A percentile compares a stretch with the other conserved stretches of the same genome.
Evolutionary conservation across 2,113 vertebrate genomes (phyloP).

Genomic region (Talpa occidentalis): DNA sequence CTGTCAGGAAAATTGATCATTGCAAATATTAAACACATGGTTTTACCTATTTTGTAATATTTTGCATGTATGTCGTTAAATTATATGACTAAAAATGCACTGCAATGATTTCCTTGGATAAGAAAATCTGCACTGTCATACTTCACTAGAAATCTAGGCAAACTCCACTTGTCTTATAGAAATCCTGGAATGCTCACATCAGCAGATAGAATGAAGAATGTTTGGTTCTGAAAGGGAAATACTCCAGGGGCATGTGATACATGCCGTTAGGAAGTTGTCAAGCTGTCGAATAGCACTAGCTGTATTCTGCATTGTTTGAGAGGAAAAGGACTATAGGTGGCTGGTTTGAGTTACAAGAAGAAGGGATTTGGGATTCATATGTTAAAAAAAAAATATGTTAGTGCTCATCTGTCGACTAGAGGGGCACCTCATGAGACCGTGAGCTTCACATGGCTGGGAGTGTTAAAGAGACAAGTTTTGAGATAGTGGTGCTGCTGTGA

Average conservation of each 20-base stretch:
- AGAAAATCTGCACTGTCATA: background rate
- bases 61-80: background rate
- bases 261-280: background rate
- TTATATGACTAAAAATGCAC: background rate
- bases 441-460: background rate
- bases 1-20: background rate
- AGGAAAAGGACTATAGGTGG: background rate
- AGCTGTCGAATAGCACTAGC: background rate
- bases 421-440: rapidly evolving
- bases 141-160: background rate
- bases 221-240: background rate
- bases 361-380: background rate
- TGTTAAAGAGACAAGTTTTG: background rate
- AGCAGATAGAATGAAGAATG: background rate
- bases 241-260: background rate
- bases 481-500: background rate
- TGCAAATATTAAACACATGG: background rate
- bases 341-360: background rate
- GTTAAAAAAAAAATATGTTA: background rate
- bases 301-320: background rate
- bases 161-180: background rate
- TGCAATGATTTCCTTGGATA: background rate
- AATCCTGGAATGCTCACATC: background rate
- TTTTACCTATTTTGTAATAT: background rate
- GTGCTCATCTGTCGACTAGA: background rate